Base-by-base conservation (phyloP, 2,113 vertebrate genomes). In the Myrmecobius fasciatus region DNA sequence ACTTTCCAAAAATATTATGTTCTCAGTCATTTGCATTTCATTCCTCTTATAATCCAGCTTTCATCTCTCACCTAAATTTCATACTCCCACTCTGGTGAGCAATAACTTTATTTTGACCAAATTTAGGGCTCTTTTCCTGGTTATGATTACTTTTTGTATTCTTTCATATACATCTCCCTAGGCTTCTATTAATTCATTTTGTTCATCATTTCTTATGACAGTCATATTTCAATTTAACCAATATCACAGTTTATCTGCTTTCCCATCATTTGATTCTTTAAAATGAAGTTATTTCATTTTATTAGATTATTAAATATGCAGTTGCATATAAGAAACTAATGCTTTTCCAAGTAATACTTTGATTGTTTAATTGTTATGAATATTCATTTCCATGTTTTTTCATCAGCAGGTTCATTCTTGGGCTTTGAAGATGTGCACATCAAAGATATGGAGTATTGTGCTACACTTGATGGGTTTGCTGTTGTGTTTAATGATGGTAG, bases 401-500 rank as follows among this genome's bases (percentile, higher is more conserved):
- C 97, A 89, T 98, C 96, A 98, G 98, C 99, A 98, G 99, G 99
- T 96, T 99, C 99, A 46, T 99, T 99, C 97, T 97, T 99, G 96
- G 99, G 99, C 95, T 99, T 99, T 98, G 98, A 99, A 94, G 98
- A 99, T 92, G 98, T 99, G 36, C 97, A 99, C 92, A 98, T 99
- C 97, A 97, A 97, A 96, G 99, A 99, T 95, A 99, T 99, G 99
- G 99, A 99, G 97, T 99, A 99, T 93, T 99, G 99, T 97, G 98
- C 99, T 89, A 99, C 99, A 0, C 99, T 99, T 95, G 99, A 99
- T 95, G 99, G 99, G 26, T 99, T 99, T 96, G 99, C 99, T 60
- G 99, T 99, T 93, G 99, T 99, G 43, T 99, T 99, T 97, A 99
- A 99, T 56, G 99, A 99, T 91, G 99, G 99, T 25, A 99, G 99